Base-by-base conservation (phyloP, 1,140 invertebrate genomes). In the Aporrectodea caliginosa region DNA sequence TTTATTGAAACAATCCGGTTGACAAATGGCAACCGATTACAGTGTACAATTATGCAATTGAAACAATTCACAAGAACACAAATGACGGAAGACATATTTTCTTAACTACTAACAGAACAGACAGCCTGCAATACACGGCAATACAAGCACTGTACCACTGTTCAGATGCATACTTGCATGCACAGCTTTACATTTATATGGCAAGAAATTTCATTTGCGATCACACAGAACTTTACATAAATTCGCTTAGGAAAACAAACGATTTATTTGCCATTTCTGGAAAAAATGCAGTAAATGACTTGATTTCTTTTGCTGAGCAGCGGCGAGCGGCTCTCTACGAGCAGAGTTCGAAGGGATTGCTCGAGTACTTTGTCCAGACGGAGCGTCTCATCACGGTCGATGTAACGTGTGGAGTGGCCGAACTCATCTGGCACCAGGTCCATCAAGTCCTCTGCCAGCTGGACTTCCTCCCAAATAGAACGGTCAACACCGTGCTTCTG, bases 301-400 rank as follows among this genome's bases (percentile, higher is more conserved):
- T 1, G n/a, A n/a, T n/a, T n/a, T n/a, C n/a, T n/a, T n/a, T n/a
- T n/a, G n/a, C 74, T 75, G 81, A 82, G 69, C 83, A 86, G 85
- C 85, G 82, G 80, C 35, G 85, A 81, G 81, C 83, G 2, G 79
- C 81, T 0, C 73, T 85, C 43, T 86, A 83, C 80, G 83, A 85
- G 31, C 83, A 84, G 79, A 84, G 82, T 78, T 82, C 83, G 12
- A 80, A 77, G 27, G 80, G 82, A 12, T 85, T 85, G 58, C 79
- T 86, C 35, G 82, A 84, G n/a, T 84, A 83, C 73, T 86, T 86
- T 74, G 73, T 79, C 2, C 73, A 80, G 2, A 80, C 82, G 14
- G 83, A 84, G 2, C 80, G 85, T 1, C 79, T 86, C 0, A 80
- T 86, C 2, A 82, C 82, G 14, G 79, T 86, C 0, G 85, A 86